Evolutionary conservation across 2,888 invertebrate species (phyloP).

Genomic region (Xestobium rufovillosum): DNA sequence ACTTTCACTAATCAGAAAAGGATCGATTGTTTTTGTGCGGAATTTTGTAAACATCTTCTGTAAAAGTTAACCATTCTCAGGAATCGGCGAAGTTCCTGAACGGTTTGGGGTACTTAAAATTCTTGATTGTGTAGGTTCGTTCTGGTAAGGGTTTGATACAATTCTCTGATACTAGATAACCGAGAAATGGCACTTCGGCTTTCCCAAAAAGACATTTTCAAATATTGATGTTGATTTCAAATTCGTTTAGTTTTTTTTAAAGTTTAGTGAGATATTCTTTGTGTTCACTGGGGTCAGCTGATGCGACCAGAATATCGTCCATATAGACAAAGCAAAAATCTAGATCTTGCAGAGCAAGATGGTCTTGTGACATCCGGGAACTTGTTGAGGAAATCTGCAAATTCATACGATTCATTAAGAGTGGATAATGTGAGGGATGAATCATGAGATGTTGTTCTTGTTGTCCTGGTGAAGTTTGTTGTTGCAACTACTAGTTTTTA

Average conservation of each 20-base stretch:
- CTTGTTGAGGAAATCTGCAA: too few species aligned
- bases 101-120: neutral
- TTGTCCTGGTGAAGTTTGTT: too few species aligned
- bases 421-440: too few species aligned
- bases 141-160: neutral
- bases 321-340: conserved; percentile 1
- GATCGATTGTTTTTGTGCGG: too few species aligned
- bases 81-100: neutral
- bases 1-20: too few species aligned
- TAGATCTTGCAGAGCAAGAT: neutral
- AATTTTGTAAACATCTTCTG: neutral
- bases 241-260: neutral
- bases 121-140: neutral
- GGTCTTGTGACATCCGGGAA: too few species aligned
- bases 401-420: too few species aligned
- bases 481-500: too few species aligned
- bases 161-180: neutral
- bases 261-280: neutral
- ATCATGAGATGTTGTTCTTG: too few species aligned
- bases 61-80: conserved; percentile 1
- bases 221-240: neutral
- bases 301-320: neutral
- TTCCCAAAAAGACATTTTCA: neutral
- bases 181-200: neutral
- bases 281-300: neutral